These are phyloP conservation scores for Acestrorhynchus altus DNA, from an alignment of 2,797 vertebrate species.

Conservation along the genomic window DNA sequence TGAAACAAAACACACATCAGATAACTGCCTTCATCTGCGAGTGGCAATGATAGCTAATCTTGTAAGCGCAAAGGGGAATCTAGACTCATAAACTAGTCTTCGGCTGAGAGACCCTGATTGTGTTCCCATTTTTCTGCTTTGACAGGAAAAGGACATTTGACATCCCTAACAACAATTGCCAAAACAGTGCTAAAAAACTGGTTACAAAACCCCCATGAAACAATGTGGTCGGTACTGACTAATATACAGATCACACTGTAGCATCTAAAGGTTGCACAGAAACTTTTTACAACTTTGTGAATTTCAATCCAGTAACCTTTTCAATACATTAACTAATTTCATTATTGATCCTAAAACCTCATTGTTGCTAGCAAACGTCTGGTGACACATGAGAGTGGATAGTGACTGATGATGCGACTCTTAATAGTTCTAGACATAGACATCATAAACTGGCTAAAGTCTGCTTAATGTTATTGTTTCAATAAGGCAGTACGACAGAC, in stretches of 20 bases:
- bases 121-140: not conserved
- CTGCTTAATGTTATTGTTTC: no score
- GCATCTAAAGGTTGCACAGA: not conserved
- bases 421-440: no score
- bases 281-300: not conserved
- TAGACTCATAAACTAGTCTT: not conserved
- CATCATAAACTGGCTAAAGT: no score
- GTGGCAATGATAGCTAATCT: not conserved
- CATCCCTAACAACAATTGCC: not conserved
- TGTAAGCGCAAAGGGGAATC: not conserved
- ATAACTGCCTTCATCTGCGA: not conserved
- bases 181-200: not conserved
- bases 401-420: no score
- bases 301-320: no score
- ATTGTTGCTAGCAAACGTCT: no score
- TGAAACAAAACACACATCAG: conserved; percentile 5
- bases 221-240: not conserved
- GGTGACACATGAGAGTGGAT: no score
- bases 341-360: no score
- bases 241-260: not conserved
- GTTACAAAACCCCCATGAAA: not conserved
- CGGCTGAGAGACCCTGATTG: not conserved
- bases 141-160: not conserved
- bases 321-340: no score
- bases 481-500: no score